These are phyloP conservation scores for Drosophila rubida DNA, from an alignment of 2,888 invertebrate species.

Conservation along the genomic window DNA sequence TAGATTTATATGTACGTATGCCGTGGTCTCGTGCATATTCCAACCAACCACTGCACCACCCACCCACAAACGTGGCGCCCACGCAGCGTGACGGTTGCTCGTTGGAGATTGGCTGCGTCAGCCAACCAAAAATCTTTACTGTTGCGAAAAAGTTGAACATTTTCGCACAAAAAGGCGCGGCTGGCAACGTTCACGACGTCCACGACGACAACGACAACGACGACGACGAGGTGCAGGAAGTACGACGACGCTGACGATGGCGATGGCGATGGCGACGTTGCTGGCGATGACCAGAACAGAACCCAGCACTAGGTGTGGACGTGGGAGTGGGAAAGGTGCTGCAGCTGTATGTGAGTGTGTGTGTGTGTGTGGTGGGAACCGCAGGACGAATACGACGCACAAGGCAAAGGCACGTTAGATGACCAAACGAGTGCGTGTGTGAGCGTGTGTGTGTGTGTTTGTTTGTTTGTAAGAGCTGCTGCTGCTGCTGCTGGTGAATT, in stretches of 20 bases:
- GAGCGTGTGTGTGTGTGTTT: conserved; percentile 23
- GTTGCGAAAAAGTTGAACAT: conserved; percentile 79
- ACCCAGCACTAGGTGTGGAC: conserved; percentile 16
- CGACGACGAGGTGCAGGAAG: background rate
- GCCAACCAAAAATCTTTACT: conserved; percentile 82
- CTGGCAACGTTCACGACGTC: conserved; percentile 40
- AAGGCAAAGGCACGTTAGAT: conserved; percentile 56
- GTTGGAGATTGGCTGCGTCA: conserved; percentile 78
- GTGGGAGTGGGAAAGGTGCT: background rate
- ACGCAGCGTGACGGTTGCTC: conserved; percentile 55
- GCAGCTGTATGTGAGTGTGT: background rate
- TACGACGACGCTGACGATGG: background rate
- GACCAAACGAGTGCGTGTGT: conserved; percentile 37
- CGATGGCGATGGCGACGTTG: conserved; percentile 26
- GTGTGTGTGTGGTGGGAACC: conserved; percentile 16
- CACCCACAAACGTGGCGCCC: conserved; percentile 29
- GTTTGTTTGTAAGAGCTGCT: conserved; percentile 41
- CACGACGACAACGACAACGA: conserved; percentile 25
- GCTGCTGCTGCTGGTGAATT: conserved; percentile 65
- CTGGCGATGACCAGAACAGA: conserved; percentile 23
- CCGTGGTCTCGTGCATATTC: conserved; percentile 17
- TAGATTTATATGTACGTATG: conserved; percentile 13
- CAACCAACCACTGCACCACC: conserved; percentile 30
- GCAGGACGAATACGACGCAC: conserved; percentile 51
- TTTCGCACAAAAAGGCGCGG: conserved; percentile 80